phyloP scores from a whole-genome alignment of 2,888 invertebrate species.

The Acrobasis consociella region DNA sequence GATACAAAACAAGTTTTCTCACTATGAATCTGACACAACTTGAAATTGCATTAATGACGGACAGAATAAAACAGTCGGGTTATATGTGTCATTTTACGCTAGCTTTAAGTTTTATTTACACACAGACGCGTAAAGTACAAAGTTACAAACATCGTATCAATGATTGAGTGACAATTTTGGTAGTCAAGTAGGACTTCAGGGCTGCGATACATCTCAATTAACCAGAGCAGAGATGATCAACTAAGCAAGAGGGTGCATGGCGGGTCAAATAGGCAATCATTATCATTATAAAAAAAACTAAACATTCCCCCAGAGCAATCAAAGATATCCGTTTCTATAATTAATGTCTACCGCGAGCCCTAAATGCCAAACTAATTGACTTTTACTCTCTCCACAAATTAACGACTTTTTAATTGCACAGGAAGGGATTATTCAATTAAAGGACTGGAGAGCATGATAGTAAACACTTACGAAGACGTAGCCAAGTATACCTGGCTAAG shows the following conservation, averaged over 20 bases:
- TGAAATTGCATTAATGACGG: no score
- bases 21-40: no score
- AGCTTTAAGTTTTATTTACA: no score
- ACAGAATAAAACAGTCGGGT: no score
- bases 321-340: conserved; percentile 38
- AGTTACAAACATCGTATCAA: no score
- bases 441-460: conserved; percentile 6
- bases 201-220: no score
- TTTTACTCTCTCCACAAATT: conserved; percentile 63
- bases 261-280: neutral
- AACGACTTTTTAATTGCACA: conserved; percentile 54
- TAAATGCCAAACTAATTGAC: conserved; percentile 53
- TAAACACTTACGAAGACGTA: conserved; percentile 3
- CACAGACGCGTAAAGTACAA: no score
- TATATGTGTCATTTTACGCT: no score
- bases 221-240: no score
- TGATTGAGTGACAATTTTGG: no score
- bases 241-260: neutral
- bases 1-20: no score
- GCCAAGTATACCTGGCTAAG: neutral
- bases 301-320: conserved; percentile 24
- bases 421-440: conserved; percentile 49
- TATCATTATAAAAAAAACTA: conserved; percentile 18
- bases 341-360: conserved; percentile 41
- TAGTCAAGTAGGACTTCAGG: no score